These are phyloP conservation scores for Apis mellifera DNA, from an alignment of 1,140 invertebrate genomes.

Conservation along the genomic window DNA sequence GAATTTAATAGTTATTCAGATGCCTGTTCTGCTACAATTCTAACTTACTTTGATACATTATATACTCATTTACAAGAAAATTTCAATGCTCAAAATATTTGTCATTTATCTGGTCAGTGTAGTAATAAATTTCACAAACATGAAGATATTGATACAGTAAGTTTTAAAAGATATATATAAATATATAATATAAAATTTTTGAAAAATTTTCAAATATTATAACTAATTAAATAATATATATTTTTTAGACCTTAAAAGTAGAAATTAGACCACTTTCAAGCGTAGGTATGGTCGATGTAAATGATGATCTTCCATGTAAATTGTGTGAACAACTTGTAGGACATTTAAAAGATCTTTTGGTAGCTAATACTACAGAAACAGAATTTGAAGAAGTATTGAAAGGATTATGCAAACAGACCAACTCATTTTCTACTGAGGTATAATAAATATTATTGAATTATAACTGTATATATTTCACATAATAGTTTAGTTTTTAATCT, in stretches of 20 bases:
- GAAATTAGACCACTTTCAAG: conserved; percentile 83
- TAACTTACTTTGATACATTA: conserved; percentile 88
- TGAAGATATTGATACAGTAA: conserved; percentile 80
- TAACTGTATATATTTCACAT: background rate
- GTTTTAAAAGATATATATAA: background rate
- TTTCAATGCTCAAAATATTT: conserved; percentile 85
- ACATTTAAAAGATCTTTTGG: conserved; percentile 89
- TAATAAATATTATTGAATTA: conserved; percentile 22
- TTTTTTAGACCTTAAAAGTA: conserved; percentile 73
- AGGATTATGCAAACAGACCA: conserved; percentile 91
- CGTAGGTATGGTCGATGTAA: conserved; percentile 81
- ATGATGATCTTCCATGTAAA: conserved; percentile 90
- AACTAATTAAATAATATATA: background rate
- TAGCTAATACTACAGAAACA: conserved; percentile 91
- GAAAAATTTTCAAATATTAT: background rate
- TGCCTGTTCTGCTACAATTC: conserved; percentile 87
- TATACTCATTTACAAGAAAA: conserved; percentile 84
- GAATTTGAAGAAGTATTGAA: conserved; percentile 90
- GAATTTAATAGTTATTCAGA: conserved; percentile 88
- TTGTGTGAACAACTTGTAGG: conserved; percentile 91
- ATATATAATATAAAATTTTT: background rate
- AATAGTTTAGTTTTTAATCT: background rate
- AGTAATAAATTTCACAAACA: conserved; percentile 85
- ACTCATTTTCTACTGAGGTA: conserved; percentile 83
- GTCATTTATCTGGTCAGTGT: conserved; percentile 89